phyloP scores from a whole-genome alignment of 2,797 vertebrate species.

The Huso huso region DNA sequence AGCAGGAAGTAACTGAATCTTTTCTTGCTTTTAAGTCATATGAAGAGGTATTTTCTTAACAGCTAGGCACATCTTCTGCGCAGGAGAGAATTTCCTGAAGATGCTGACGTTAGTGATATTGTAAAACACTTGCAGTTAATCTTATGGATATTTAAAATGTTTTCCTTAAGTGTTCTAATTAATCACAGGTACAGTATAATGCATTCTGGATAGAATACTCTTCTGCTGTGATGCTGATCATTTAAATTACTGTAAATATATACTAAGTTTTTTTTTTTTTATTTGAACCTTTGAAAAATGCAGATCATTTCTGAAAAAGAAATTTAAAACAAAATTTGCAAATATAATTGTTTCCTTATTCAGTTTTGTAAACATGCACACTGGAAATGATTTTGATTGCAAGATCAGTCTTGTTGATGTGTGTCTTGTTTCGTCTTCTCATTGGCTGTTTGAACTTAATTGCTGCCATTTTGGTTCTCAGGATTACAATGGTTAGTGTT shows the following conservation, averaged over 20 bases:
- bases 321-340: too few species aligned
- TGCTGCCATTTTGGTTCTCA: constrained; percentile 33
- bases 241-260: too few species aligned
- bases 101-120: constrained; percentile 53
- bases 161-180: constrained; percentile 33
- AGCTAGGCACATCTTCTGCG: constrained; percentile 53
- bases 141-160: too few species aligned
- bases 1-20: constrained; percentile 36
- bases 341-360: too few species aligned
- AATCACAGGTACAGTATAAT: constrained; percentile 48
- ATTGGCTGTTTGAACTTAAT: constrained; percentile 54
- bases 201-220: constrained; percentile 38
- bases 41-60: constrained; percentile 37
- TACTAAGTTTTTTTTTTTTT: too few species aligned
- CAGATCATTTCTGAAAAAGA: too few species aligned
- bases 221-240: constrained; percentile 19
- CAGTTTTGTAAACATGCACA: too few species aligned
- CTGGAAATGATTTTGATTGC: constrained; percentile 3
- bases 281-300: too few species aligned
- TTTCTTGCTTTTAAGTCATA: constrained; percentile 43
- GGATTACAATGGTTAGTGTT: too few species aligned
- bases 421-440: constrained; percentile 23
- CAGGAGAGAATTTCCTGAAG: constrained; percentile 41
- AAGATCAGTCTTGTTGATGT: too few species aligned
- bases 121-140: constrained; percentile 49